Evolutionary conservation across 2,888 invertebrate genomes (phyloP), one percentile per base, ranked within the genome.

Genomic region (Hyposoter dolosus): DNA sequence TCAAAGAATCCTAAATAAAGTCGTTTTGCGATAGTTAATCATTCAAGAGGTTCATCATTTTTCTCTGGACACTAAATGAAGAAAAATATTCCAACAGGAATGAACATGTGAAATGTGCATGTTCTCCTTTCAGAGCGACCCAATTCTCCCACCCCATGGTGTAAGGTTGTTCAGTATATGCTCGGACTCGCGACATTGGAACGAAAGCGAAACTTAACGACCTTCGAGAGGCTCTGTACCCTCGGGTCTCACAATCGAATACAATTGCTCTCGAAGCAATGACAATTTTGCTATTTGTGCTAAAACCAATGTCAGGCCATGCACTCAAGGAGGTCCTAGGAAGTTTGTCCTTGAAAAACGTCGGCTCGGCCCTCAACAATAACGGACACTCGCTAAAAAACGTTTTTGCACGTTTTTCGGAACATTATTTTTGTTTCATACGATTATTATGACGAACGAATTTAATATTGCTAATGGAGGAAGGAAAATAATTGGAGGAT

Each of bases 141-240:
- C 66, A 78, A 77, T 82, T 83, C 86, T 74, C 71, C 69, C 77
- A 72, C 82, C 74, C 40, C 28, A 60, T 45, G 40, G 43, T 79
- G 80, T 81, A 60, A 77, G 32, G 47, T 17, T 68, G 4, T n/a
- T 47, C 15, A 9, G 50, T 53, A 53, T 45, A 45, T 71, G 45
- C 35, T 68, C 53, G 19, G 56, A 35, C 53, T 47, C 85, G 76
- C 87, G 87, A 86, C 87, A 88, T 88, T 88, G 87, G 87, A 88
- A 88, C 74, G 86, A 88, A 88, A 88, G 87, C 87, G 86, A 88
- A 88, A 88, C 86, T 80, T 43, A 84, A 74, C 84, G 87, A 86
- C 95, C 85, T 95, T 95, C 47, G 94, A 45, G 79, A 60, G 60
- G 45, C 75, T 60, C 80, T 63, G 47, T 68, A 28, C 66, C 78